Conservation (phyloP, 2,888 invertebrate genomes). For the Allacma fusca region DNA sequence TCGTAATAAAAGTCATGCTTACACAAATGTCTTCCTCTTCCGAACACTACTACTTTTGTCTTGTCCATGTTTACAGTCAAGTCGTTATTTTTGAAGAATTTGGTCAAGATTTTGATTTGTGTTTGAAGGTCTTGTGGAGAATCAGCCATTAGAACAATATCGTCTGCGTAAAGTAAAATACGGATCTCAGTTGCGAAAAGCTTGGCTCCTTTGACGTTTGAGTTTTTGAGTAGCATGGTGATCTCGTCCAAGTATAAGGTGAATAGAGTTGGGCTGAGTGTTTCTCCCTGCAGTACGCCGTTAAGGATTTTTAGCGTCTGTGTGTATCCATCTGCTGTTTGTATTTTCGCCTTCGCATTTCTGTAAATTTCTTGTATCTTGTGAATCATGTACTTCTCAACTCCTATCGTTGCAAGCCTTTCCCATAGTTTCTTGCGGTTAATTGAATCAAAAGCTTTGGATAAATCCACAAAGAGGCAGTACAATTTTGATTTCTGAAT, state of each 20-base stretch:
- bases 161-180: conserved; percentile 3
- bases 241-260: background rate
- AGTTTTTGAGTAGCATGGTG: background rate
- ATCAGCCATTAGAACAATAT: background rate
- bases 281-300: conserved; percentile 6
- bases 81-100: conserved; percentile 6
- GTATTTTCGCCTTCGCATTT: background rate
- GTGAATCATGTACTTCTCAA: background rate
- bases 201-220: background rate
- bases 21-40: background rate
- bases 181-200: background rate
- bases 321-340: background rate
- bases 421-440: background rate
- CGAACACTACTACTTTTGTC: background rate
- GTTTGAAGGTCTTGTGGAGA: background rate
- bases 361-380: background rate
- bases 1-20: background rate
- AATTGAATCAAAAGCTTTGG: conserved; percentile 9
- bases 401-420: background rate
- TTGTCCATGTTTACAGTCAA: conserved; percentile 18
- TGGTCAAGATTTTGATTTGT: background rate
- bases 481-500: background rate
- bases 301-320: background rate
- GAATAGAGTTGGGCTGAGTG: background rate
- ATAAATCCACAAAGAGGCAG: conserved; percentile 7